Evolutionary conservation across 2,797 vertebrate genomes (phyloP).

Genomic region (Graptemys geographica): DNA sequence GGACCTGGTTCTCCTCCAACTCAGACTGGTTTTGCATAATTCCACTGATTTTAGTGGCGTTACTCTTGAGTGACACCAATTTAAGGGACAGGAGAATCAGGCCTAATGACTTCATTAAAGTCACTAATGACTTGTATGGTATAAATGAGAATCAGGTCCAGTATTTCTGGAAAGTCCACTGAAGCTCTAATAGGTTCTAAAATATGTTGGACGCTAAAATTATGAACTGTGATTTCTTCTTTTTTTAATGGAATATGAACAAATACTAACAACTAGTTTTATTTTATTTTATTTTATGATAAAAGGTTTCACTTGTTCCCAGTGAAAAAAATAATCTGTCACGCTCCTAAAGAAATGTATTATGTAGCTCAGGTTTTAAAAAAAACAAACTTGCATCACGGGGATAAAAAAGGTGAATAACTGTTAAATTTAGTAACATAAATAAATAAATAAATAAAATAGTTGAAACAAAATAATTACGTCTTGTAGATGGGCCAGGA

Average conservation of each 20-base stretch:
- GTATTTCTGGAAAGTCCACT: background rate
- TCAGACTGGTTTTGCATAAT: background rate
- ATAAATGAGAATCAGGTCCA: background rate
- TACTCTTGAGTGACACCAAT: background rate
- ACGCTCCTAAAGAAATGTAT: background rate
- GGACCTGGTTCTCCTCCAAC: background rate
- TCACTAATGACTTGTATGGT: background rate
- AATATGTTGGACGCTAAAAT: background rate
- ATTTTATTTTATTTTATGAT: background rate
- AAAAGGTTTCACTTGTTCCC: background rate
- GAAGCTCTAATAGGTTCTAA: background rate
- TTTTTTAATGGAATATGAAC: background rate
- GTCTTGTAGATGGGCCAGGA: background rate
- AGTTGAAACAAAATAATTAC: background rate
- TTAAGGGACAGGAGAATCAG: background rate
- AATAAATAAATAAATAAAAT: background rate
- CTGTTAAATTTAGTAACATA: background rate
- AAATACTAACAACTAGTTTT: background rate
- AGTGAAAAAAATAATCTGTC: background rate
- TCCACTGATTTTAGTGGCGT: background rate
- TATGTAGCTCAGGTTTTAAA: background rate
- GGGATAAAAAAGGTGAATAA: background rate
- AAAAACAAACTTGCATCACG: rapidly evolving
- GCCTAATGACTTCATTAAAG: background rate
- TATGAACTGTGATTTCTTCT: background rate